Percentiles rank a stretch among this genome's conserved stretches.
phyloP scores from a whole-genome alignment of 92 coral and sea anemone genomes.

The Blastomussa wellsi region DNA sequence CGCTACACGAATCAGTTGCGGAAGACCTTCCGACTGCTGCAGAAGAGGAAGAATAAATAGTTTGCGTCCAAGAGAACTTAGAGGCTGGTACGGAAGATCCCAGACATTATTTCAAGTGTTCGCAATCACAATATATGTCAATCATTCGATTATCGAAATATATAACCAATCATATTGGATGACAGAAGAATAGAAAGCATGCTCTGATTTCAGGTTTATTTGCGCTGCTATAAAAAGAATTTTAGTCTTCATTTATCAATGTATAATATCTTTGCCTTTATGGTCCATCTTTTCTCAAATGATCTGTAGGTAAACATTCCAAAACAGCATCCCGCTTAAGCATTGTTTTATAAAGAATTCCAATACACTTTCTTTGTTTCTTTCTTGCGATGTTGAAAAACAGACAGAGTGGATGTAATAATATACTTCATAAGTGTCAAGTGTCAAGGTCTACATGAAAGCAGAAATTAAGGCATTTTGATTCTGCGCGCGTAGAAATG shows the following conservation, averaged over 20 bases:
- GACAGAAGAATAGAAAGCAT: background rate
- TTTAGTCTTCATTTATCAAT: background rate
- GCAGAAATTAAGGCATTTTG: too few species aligned
- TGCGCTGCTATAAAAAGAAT: background rate
- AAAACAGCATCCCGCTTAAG: background rate
- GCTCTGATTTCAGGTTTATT: background rate
- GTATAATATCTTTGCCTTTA: background rate
- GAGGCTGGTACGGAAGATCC: constrained; percentile 44
- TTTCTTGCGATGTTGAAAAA: background rate
- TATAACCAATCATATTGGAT: constrained; percentile 22
- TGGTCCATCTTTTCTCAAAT: background rate
- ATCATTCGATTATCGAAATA: constrained; percentile 32
- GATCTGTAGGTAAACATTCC: background rate
- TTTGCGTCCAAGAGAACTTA: background rate
- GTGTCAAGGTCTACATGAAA: background rate
- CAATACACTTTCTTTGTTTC: background rate
- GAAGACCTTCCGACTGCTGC: background rate
- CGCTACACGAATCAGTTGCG: constrained; percentile 27
- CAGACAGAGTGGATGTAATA: background rate
- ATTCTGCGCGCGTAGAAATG: too few species aligned
- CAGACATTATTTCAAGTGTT: constrained; percentile 26
- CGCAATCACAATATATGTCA: constrained; percentile 27
- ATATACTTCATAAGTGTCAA: background rate
- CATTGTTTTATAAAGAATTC: background rate
- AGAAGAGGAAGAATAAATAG: background rate